phyloP scores from a whole-genome alignment of 2,797 vertebrate species.

The Epinephelus awoara region DNA sequence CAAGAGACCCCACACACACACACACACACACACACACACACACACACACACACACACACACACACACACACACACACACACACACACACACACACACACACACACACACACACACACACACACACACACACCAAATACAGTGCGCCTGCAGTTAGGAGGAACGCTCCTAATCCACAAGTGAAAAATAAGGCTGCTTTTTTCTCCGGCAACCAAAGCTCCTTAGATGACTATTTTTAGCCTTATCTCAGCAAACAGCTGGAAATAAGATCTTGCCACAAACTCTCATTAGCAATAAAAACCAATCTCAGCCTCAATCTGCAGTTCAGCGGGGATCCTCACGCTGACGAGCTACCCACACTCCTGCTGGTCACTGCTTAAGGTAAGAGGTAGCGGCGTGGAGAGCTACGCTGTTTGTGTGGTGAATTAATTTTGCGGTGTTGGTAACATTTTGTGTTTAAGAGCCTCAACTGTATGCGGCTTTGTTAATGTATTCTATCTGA shows the following conservation, averaged over 20 bases:
- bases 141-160: conserved; percentile 43
- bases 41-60: conserved; percentile 19
- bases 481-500: conserved; percentile 72
- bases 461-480: conserved; percentile 43
- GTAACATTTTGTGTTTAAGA: conserved; percentile 51
- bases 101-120: conserved; percentile 11
- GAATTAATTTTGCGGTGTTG: conserved; percentile 42
- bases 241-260: conserved; percentile 74
- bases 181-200: conserved; percentile 56
- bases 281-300: conserved; percentile 55
- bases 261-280: conserved; percentile 55
- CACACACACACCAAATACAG: conserved; percentile 38
- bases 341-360: neutral
- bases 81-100: conserved; percentile 18
- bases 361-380: conserved; percentile 30
- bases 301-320: conserved; percentile 36
- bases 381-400: neutral
- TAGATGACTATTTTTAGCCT: conserved; percentile 77
- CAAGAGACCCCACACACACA: conserved; percentile 33
- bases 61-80: conserved; percentile 25
- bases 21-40: conserved; percentile 15
- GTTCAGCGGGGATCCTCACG: neutral
- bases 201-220: conserved; percentile 70
- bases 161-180: conserved; percentile 64
- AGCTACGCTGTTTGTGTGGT: neutral